These are phyloP conservation scores for Neocrepidodera transversa DNA, from an alignment of 2,888 invertebrate genomes.

Conservation along the genomic window DNA sequence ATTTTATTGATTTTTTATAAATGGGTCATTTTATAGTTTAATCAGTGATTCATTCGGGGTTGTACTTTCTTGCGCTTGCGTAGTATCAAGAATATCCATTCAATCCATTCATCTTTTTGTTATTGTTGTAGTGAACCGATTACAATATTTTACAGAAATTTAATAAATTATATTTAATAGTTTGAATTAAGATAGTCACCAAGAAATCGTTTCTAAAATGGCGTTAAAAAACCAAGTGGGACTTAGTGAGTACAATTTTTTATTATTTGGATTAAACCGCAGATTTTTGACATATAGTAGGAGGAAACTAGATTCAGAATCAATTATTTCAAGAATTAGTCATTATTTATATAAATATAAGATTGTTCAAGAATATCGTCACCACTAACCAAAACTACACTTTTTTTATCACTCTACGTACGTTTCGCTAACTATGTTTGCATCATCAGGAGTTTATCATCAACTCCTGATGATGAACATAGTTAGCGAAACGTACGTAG, in stretches of 20 bases:
- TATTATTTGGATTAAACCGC: background rate
- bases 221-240: constrained; percentile 87
- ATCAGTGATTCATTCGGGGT: constrained; percentile 21
- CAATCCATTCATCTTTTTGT: constrained; percentile 7
- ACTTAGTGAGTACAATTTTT: constrained; percentile 76
- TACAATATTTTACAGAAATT: background rate
- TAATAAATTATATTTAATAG: background rate
- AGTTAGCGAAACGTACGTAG: too few relatives aligned
- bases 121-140: constrained; percentile 7
- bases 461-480: too few relatives aligned
- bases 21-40: constrained; percentile 6
- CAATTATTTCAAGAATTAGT: constrained; percentile 16
- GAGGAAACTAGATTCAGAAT: constrained; percentile 9
- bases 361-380: background rate
- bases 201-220: constrained; percentile 67
- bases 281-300: constrained; percentile 1
- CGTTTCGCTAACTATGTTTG: too few relatives aligned
- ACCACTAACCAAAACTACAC: background rate
- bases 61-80: constrained; percentile 4
- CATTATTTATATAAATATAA: background rate
- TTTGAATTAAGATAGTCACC: background rate
- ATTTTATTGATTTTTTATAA: constrained; percentile 8
- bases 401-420: background rate
- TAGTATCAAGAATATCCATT: background rate
- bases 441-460: too few relatives aligned